Evolutionary conservation across 2,113 vertebrate genomes (phyloP).

Genomic region (Girardinichthys multiradiatus): DNA sequence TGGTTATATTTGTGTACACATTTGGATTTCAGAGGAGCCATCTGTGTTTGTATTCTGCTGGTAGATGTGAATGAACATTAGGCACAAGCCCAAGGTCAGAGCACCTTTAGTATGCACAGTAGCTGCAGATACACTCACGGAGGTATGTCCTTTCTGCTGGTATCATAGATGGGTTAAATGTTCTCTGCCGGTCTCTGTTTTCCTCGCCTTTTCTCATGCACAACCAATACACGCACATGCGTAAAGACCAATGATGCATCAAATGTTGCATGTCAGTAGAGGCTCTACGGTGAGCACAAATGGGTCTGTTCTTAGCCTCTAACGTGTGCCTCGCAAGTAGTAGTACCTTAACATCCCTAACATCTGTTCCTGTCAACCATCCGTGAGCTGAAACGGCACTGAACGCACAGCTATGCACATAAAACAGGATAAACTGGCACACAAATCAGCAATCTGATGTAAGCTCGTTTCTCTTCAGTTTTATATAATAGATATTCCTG

Average conservation of each 20-base stretch:
- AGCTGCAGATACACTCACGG: slow-evolving; percentile 6
- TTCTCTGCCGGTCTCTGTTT: slow-evolving; percentile 16
- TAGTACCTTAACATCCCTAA: slow-evolving; percentile 44
- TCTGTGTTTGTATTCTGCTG: slow-evolving; percentile 26
- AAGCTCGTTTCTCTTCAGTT: slow-evolving; percentile 37
- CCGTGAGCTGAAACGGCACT: slow-evolving; percentile 45
- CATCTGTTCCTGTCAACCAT: slow-evolving; percentile 69
- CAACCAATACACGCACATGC: slow-evolving; percentile 13
- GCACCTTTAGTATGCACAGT: slow-evolving; percentile 30
- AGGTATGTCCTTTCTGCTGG: slow-evolving; percentile 14
- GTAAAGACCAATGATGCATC: slow-evolving; percentile 54
- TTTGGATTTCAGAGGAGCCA: slow-evolving; percentile 8
- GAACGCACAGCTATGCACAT: slow-evolving; percentile 35
- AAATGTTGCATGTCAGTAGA: slow-evolving; percentile 41
- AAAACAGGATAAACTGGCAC: slow-evolving; percentile 49
- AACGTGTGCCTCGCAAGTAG: slow-evolving; percentile 47
- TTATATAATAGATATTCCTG: slow-evolving; percentile 52
- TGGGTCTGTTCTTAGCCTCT: slow-evolving; percentile 43
- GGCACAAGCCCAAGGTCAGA: slow-evolving; percentile 50
- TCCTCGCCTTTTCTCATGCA: slow-evolving; percentile 1
- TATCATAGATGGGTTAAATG: slow-evolving; percentile 16
- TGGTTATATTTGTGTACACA: slow-evolving; percentile 8
- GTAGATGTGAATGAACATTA: slow-evolving; percentile 36
- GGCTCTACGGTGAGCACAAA: slow-evolving; percentile 34
- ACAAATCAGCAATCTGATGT: slow-evolving; percentile 54